These are phyloP conservation scores for Danio albolineatus DNA, from an alignment of 2,797 vertebrate genomes.

Conservation along the genomic window DNA sequence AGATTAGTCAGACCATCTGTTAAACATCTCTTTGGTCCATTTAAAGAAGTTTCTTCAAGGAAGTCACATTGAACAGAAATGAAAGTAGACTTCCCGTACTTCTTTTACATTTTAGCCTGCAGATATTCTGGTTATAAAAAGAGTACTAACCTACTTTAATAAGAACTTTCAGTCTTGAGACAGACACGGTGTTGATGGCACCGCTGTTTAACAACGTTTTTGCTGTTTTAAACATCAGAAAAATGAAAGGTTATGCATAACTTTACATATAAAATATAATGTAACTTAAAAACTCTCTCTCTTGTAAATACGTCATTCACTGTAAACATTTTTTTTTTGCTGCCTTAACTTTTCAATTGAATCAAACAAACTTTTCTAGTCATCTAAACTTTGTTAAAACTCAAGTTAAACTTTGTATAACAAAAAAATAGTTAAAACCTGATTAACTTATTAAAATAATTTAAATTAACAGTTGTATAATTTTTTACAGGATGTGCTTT, in stretches of 20 bases:
- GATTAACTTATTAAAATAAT: no score
- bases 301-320: no score
- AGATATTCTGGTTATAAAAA: conserved; percentile 50
- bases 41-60: conserved; percentile 64
- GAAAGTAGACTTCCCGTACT: conserved; percentile 26
- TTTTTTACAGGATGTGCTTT: background rate
- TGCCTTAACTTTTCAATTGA: no score
- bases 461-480: no score
- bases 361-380: no score
- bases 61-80: conserved; percentile 33
- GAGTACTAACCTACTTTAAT: conserved; percentile 41
- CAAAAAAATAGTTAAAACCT: no score
- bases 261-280: no score
- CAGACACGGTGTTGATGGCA: background rate
- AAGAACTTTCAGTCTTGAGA: conserved; percentile 12
- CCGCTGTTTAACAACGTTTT: conserved; percentile 6
- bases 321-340: no score
- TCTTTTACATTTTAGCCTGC: conserved; percentile 32
- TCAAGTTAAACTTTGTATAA: no score
- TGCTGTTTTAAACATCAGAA: background rate
- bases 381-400: no score
- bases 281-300: no score
- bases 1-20: conserved; percentile 78
- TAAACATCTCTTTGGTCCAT: conserved; percentile 71
- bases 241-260: background rate